Conservation (phyloP, 2,888 invertebrate genomes). For the Rotaria magnacalcarata region DNA sequence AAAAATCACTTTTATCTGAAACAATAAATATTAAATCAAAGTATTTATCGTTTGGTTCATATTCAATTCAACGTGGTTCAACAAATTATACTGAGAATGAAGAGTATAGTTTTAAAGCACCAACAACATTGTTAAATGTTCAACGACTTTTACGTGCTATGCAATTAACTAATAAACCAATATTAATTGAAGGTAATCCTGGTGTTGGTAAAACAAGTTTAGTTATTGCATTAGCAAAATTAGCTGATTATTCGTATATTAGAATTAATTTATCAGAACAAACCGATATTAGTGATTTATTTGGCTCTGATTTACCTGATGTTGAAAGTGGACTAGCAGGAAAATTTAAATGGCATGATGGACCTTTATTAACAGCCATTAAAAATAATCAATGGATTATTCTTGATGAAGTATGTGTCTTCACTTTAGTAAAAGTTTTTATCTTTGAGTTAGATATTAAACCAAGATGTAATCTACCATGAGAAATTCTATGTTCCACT, state of each 20-base stretch:
- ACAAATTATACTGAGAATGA: constrained; percentile 44
- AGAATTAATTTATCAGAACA: constrained; percentile 96
- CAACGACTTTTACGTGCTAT: constrained; percentile 79
- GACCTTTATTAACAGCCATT: constrained; percentile 84
- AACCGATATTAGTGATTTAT: constrained; percentile 93
- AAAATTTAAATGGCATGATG: constrained; percentile 90
- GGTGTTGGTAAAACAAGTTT: constrained; percentile 97
- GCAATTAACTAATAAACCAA: constrained; percentile 72
- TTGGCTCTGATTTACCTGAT: constrained; percentile 87
- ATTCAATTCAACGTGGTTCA: background rate
- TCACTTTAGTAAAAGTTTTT: background rate
- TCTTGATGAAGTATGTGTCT: constrained; percentile 72
- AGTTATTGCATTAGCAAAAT: constrained; percentile 79
- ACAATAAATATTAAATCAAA: background rate
- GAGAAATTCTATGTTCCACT: background rate
- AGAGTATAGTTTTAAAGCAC: constrained; percentile 56
- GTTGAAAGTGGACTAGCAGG: constrained; percentile 78
- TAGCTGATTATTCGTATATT: constrained; percentile 76
- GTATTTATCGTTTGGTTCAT: background rate
- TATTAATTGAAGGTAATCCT: constrained; percentile 85
- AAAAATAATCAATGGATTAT: constrained; percentile 91
- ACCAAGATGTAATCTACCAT: no score
- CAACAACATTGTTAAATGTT: constrained; percentile 68
- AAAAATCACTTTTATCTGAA: background rate
- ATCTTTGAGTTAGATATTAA: no score